A percentile compares a stretch with the other conserved stretches of the same genome.
Evolutionary conservation across 2,113 vertebrate genomes (phyloP).

Genomic region (Hippocampus guttulatus): DNA sequence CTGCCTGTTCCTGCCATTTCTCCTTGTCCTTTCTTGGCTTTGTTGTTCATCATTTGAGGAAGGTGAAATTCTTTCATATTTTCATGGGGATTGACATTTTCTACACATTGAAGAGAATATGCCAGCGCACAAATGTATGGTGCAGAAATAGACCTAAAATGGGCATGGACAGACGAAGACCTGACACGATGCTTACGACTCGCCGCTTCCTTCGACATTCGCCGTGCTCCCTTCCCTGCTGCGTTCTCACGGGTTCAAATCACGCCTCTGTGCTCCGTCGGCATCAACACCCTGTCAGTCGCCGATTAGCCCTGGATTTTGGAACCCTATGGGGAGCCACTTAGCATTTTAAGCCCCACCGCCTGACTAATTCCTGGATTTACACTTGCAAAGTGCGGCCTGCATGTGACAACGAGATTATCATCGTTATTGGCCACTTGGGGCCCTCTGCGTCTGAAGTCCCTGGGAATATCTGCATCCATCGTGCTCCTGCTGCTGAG

Average conservation of each 20-base stretch:
- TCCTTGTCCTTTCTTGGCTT: not conserved
- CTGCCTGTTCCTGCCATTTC: not conserved
- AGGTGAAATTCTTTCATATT: no score
- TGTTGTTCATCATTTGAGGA: not conserved
- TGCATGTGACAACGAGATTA: not conserved
- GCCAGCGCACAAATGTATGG: not conserved
- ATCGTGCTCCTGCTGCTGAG: slow-evolving; percentile 23
- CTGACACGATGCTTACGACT: not conserved
- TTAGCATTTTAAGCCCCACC: not conserved
- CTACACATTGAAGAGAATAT: no score
- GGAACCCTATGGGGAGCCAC: slow-evolving; percentile 39
- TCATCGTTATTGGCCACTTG: not conserved
- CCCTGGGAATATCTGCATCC: slow-evolving; percentile 14
- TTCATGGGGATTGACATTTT: no score
- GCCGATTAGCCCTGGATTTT: slow-evolving; percentile 55
- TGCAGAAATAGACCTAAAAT: not conserved
- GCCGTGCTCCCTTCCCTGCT: slow-evolving; percentile 27
- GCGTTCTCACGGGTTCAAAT: slow-evolving; percentile 63
- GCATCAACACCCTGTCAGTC: slow-evolving; percentile 56
- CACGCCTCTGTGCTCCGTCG: slow-evolving; percentile 25
- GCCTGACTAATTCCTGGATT: not conserved
- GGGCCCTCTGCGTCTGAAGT: slow-evolving; percentile 14
- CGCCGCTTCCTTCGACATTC: slow-evolving; percentile 42
- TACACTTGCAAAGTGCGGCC: not conserved
- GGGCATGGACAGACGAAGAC: not conserved